Conservation (phyloP, 1,140 invertebrate genomes). For the Periplaneta americana region DNA sequence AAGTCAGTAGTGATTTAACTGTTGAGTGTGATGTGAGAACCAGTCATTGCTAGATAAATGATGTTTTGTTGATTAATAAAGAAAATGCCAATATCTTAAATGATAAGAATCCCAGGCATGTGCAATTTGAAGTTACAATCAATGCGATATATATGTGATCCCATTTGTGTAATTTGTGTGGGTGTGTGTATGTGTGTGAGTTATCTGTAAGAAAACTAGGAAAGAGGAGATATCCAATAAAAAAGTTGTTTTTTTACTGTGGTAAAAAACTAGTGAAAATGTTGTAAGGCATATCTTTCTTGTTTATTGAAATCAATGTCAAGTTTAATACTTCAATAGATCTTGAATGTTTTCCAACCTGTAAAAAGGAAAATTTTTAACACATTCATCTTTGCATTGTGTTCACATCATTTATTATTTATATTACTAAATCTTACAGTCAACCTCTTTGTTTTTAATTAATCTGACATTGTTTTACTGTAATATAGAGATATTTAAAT, state of each 20-base stretch:
- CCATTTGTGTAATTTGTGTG: not conserved
- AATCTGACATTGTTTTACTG: not conserved
- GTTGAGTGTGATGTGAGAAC: not conserved
- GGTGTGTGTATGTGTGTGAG: not conserved
- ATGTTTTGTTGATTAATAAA: not conserved
- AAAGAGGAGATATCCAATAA: slow-evolving; percentile 1
- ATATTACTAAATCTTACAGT: not conserved
- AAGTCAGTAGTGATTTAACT: not conserved
- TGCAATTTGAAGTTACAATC: not conserved
- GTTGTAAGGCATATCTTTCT: not conserved
- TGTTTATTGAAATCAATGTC: not conserved
- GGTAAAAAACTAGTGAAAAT: not conserved
- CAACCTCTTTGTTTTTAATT: not conserved
- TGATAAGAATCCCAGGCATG: not conserved
- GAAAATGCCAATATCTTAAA: not conserved
- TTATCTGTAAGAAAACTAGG: not conserved
- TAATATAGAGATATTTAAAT: not conserved
- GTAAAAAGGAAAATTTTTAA: not conserved
- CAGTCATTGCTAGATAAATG: not conserved
- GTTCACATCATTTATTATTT: not conserved
- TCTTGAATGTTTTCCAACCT: not conserved
- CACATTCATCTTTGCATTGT: not conserved
- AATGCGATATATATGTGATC: not conserved
- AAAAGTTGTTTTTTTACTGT: slow-evolving; percentile 6
- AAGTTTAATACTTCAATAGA: not conserved